Conservation (phyloP, 2,113 vertebrate genomes). For the rabbit (Oryctolagus cuniculus) region DNA sequence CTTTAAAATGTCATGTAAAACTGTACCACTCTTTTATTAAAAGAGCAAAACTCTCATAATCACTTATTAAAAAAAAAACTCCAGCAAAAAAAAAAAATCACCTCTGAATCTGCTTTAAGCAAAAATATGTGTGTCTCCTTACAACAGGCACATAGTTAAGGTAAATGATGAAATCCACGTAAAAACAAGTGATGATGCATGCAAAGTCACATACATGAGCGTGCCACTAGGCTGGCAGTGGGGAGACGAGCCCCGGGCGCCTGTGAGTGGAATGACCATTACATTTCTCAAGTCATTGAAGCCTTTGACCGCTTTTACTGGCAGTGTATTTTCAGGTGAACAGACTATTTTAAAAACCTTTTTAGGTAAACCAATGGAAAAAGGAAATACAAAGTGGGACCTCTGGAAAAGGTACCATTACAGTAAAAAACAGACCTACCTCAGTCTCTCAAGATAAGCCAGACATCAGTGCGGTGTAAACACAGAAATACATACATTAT, state of each 20-base stretch:
- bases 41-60: neutral
- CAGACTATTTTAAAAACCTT: neutral
- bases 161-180: neutral
- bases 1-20: neutral
- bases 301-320: neutral
- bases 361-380: neutral
- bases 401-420: neutral
- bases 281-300: neutral
- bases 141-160: neutral
- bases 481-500: neutral
- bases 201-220: neutral
- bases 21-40: neutral
- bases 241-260: neutral
- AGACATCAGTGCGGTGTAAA: neutral
- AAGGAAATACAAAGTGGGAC: neutral
- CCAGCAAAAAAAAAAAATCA: neutral
- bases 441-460: neutral
- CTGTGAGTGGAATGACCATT: neutral
- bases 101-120: neutral
- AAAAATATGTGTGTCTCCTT: neutral
- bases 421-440: neutral
- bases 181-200: accelerated
- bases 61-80: neutral
- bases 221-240: neutral
- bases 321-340: neutral